Conservation (phyloP, 1,140 invertebrate species). For the Bombus turneri region DNA sequence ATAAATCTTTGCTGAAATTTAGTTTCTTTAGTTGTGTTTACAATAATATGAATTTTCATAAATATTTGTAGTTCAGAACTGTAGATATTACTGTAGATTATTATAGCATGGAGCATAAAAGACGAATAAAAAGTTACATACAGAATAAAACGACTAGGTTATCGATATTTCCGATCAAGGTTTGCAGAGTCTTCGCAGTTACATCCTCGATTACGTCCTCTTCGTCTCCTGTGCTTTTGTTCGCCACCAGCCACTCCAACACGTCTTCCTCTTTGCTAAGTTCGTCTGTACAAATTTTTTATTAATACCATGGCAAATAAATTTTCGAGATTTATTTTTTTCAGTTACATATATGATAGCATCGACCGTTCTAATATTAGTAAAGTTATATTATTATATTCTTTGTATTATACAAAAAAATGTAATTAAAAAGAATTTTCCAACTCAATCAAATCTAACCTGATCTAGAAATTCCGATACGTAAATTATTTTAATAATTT, state of each 20-base stretch:
- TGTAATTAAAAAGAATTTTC: too few relatives aligned
- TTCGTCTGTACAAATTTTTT: conserved; percentile 86
- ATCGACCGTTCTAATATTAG: background rate
- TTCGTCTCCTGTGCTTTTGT: conserved; percentile 95
- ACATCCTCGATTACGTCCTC: conserved; percentile 97
- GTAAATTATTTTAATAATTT: background rate
- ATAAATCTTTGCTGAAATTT: too few relatives aligned
- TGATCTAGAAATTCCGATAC: too few relatives aligned
- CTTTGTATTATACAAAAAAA: too few relatives aligned
- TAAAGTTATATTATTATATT: background rate
- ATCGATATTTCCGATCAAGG: conserved; percentile 94
- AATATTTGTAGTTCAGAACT: too few relatives aligned
- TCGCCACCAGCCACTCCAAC: conserved; percentile 95
- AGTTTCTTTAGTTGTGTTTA: too few relatives aligned
- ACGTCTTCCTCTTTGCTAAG: conserved; percentile 95
- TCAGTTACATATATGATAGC: background rate
- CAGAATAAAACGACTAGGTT: conserved; percentile 96
- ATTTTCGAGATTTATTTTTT: background rate
- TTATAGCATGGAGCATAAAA: background rate
- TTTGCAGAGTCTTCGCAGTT: conserved; percentile 92
- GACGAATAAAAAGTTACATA: conserved; percentile 83
- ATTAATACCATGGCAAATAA: background rate
- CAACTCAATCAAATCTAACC: too few relatives aligned
- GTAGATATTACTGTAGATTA: too few relatives aligned
- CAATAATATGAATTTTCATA: too few relatives aligned